Base-by-base conservation (phyloP, 1,140 invertebrate genomes). In the Diorhabda sublineata region DNA sequence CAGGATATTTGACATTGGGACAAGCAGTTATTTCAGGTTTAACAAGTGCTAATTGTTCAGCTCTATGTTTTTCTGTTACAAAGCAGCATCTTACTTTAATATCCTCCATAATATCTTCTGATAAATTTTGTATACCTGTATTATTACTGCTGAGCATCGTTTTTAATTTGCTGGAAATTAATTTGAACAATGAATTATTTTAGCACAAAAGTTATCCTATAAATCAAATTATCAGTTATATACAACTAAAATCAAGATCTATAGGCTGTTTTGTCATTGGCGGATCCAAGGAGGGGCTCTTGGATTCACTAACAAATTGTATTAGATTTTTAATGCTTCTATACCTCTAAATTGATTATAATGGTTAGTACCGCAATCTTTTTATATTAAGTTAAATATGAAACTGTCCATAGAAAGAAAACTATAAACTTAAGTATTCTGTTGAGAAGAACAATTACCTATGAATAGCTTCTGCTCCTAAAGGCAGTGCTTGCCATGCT, bases 41-140 rank as follows among this genome's bases (percentile, higher is more conserved):
- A 58, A 82, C 81, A 45, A 80, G 80, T 45, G 75, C 75, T 52
- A 92, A 84, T 74, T 87, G 83, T 59, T 85, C 78, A 3, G 91
- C 89, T 73, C 93, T 83, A 63, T 90, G 86, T 45, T 88, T 81
- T 41, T 85, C 91, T 6, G 92, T 93, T 0, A 95, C 91, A 84
- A 97, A 96, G 82, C 94, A 96, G 6, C 88, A 88, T 75, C 89
- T 82, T 8, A 91, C 84, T 84, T 89, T 90, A 11, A 92, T 87
- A 77, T 91, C 88, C 80, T 91, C 91, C 70, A 88, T 81, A n/a
- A 85, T 76, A 45, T 80, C 80, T 70, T 89, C 87, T 2, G 82
- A 74, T 5, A 88, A 74, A 67, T 85, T 75, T 52, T 81, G 72
- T 11, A 83, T 76, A 58, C 84, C 81, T 2, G 82, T 77, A 66